phyloP scores from a whole-genome alignment of 2,113 vertebrate genomes.

The Pungitius pungitius region DNA sequence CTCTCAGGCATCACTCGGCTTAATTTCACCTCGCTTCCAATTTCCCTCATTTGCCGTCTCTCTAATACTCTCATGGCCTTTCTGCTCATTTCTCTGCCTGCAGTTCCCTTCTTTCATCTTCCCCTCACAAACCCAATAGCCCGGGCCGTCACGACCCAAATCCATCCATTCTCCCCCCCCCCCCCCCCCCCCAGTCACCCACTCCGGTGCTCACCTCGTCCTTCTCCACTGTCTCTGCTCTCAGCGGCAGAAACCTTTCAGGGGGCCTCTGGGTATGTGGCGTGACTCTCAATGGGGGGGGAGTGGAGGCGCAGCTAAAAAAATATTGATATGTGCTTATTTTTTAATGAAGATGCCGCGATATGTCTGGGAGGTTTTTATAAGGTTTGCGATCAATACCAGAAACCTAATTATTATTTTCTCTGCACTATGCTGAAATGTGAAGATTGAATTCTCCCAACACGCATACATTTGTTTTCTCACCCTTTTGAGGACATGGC shows the following conservation, averaged over 20 bases:
- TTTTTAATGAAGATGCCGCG: conserved; percentile 13
- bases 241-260: conserved; percentile 29
- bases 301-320: conserved; percentile 19
- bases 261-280: conserved; percentile 1
- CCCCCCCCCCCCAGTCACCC: conserved; percentile 33
- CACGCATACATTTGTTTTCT: background rate
- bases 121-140: conserved; percentile 53
- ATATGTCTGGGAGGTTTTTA: conserved; percentile 2
- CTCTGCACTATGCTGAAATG: background rate
- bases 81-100: conserved; percentile 50
- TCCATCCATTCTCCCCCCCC: conserved; percentile 36
- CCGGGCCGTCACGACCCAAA: conserved; percentile 48
- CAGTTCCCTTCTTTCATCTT: conserved; percentile 65
- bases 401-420: conserved; percentile 3
- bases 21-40: conserved; percentile 58
- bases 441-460: background rate
- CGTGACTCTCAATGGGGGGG: conserved; percentile 23
- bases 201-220: conserved; percentile 32
- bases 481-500: no score
- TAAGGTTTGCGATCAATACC: conserved; percentile 10
- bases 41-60: conserved; percentile 62
- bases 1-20: conserved; percentile 45
- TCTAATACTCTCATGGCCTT: conserved; percentile 46
- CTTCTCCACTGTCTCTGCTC: conserved; percentile 36
- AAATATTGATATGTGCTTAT: conserved; percentile 10